Percentiles rank a stretch among this genome's conserved stretches.
These are phyloP conservation scores for Galaxea fascicularis DNA, from an alignment of 92 coral and sea anemone species.

Conservation along the genomic window DNA sequence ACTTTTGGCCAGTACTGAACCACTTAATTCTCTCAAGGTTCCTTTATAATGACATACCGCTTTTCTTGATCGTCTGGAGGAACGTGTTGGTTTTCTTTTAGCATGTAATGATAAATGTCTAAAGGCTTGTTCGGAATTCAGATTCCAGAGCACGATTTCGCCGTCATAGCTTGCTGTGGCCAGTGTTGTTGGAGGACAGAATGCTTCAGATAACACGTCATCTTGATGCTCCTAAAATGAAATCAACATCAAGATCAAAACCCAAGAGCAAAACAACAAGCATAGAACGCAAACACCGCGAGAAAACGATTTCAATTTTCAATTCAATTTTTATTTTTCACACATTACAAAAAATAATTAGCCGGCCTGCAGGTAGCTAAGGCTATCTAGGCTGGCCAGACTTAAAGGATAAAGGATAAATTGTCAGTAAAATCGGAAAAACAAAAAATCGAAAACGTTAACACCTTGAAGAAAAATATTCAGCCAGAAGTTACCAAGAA, in stretches of 20 bases:
- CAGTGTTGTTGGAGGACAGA: constrained; percentile 90
- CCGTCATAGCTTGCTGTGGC: constrained; percentile 98
- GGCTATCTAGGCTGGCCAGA: no score
- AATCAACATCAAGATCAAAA: no score
- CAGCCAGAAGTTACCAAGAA: no score
- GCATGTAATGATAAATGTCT: constrained; percentile 78
- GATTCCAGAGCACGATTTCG: constrained; percentile 95
- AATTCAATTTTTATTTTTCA: no score
- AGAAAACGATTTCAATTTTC: no score
- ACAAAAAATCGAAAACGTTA: no score
- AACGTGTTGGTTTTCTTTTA: constrained; percentile 68
- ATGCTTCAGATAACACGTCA: constrained; percentile 88
- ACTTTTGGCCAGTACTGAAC: not conserved
- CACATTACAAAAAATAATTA: no score
- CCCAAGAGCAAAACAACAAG: not conserved
- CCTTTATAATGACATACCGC: constrained; percentile 50
- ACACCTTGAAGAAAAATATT: no score
- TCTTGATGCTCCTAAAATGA: constrained; percentile 89
- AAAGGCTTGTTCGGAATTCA: constrained; percentile 97
- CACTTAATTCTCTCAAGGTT: not conserved
- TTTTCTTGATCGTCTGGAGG: constrained; percentile 68
- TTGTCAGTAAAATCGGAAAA: no score
- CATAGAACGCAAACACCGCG: not conserved
- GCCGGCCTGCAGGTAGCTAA: no score
- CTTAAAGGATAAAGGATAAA: no score